Evolutionary conservation across 1,140 invertebrate species (phyloP).

Genomic region (Oppia nitens): DNA sequence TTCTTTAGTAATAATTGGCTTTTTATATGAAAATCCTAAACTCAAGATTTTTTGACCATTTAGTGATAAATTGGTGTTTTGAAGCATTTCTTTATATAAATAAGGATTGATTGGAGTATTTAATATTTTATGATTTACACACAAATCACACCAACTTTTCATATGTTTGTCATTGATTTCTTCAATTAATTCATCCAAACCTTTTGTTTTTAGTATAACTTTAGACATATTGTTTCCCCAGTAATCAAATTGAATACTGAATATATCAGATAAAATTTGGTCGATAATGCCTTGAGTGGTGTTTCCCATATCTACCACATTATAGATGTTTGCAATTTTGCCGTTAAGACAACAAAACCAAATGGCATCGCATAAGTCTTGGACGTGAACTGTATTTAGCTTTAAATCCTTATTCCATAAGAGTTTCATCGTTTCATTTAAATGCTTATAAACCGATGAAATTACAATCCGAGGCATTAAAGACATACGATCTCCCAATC

Average conservation of each 20-base stretch:
- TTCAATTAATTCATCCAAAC: conserved; percentile 45
- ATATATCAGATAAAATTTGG: conserved; percentile 57
- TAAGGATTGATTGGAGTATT: conserved; percentile 75
- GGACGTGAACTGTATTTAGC: conserved; percentile 72
- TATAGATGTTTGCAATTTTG: conserved; percentile 46
- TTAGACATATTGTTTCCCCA: conserved; percentile 58
- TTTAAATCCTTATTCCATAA: conserved; percentile 66
- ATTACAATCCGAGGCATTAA: conserved; percentile 64
- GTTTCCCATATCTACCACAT: conserved; percentile 60
- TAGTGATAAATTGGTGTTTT: not conserved
- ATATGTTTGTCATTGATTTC: conserved; percentile 84
- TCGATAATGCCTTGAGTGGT: conserved; percentile 66
- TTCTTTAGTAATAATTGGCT: not conserved
- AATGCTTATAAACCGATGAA: conserved; percentile 68
- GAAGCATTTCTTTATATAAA: conserved; percentile 42
- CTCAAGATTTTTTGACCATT: not conserved
- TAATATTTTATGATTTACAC: conserved; percentile 48
- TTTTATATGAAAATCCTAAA: not conserved
- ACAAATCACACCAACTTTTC: conserved; percentile 69
- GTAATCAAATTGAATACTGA: conserved; percentile 69
- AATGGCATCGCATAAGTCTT: conserved; percentile 58
- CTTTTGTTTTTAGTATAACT: conserved; percentile 42
- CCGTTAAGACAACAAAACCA: conserved; percentile 42
- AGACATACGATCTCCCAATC: conserved; percentile 58
- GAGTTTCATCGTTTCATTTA: conserved; percentile 74